Percentiles rank a stretch among this genome's conserved stretches.
Conservation (phyloP, 1,140 invertebrate genomes). For the Procambarus clarkii region DNA sequence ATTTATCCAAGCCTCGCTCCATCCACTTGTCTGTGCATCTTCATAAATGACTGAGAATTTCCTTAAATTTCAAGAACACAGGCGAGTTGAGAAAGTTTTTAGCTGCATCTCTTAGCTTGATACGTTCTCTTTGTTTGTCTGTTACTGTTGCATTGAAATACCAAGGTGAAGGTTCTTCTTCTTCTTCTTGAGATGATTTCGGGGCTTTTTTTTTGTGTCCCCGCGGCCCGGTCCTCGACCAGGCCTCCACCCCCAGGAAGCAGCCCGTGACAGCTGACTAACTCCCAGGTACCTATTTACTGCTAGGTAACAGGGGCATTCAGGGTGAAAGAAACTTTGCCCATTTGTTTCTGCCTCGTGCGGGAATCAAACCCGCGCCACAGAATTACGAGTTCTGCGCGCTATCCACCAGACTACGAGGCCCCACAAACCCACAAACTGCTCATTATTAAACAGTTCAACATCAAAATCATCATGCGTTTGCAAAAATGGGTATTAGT, state of each 20-base stretch:
- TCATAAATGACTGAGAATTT: slow-evolving; percentile 85
- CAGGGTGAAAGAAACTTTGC: too few species aligned
- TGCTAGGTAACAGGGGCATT: too few species aligned
- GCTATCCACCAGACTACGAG: too few species aligned
- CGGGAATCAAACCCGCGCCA: too few species aligned
- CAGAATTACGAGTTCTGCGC: too few species aligned
- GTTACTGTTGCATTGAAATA: slow-evolving; percentile 93
- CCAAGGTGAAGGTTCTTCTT: slow-evolving; percentile 85
- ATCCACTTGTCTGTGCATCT: slow-evolving; percentile 87
- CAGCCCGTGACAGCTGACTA: too few species aligned
- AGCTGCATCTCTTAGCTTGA: slow-evolving; percentile 90
- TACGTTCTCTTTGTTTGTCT: slow-evolving; percentile 90
- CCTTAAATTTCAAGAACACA: slow-evolving; percentile 84
- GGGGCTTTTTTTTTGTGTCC: too few species aligned
- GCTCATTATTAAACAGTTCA: slow-evolving; percentile 83
- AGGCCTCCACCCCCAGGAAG: too few species aligned
- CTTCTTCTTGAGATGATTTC: too few species aligned
- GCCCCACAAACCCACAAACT: slow-evolving; percentile 86
- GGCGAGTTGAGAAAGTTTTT: slow-evolving; percentile 94
- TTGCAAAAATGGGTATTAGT: slow-evolving; percentile 77
- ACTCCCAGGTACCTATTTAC: too few species aligned
- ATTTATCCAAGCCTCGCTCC: slow-evolving; percentile 87
- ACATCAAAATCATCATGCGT: slow-evolving; percentile 77
- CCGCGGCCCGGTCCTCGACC: too few species aligned
- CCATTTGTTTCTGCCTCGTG: too few species aligned